phyloP scores from a whole-genome alignment of 2,888 invertebrate genomes.

The Neocrepidodera transversa region DNA sequence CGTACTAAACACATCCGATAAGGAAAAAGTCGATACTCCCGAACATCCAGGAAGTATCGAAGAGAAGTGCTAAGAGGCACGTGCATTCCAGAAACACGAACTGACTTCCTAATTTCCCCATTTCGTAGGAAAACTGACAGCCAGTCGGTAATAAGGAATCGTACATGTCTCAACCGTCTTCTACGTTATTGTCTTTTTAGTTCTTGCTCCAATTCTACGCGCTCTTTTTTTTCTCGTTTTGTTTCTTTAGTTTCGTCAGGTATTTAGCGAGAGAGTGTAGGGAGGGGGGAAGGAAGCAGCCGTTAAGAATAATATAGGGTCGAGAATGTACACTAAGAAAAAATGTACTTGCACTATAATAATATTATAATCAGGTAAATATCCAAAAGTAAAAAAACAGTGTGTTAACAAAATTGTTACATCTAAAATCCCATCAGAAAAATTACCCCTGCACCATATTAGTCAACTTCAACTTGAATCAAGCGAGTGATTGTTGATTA shows the following conservation, averaged over 20 bases:
- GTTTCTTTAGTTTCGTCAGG: conserved; percentile 13
- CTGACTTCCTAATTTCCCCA: conserved; percentile 44
- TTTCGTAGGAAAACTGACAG: conserved; percentile 42
- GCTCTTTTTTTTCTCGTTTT: background rate
- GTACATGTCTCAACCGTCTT: conserved; percentile 32
- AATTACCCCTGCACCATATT: background rate
- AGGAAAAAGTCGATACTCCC: conserved; percentile 12
- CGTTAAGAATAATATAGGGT: too few species aligned
- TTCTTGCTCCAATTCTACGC: background rate
- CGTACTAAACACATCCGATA: conserved; percentile 13
- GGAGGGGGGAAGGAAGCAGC: background rate
- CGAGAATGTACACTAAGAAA: too few species aligned
- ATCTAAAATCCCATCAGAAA: background rate
- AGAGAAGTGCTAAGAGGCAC: conserved; percentile 32
- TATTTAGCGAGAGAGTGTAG: conserved; percentile 4
- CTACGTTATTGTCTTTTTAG: conserved; percentile 24
- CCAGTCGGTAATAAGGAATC: conserved; percentile 41
- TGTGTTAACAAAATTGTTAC: too few species aligned
- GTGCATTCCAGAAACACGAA: conserved; percentile 41
- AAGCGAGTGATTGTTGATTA: conserved; percentile 10
- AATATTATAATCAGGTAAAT: too few species aligned
- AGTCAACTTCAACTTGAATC: conserved; percentile 2
- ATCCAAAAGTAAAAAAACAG: too few species aligned
- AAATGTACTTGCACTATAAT: too few species aligned
- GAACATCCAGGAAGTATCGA: conserved; percentile 16